phyloP scores from a whole-genome alignment of 2,113 vertebrate species.

The Sciurus niger region DNA sequence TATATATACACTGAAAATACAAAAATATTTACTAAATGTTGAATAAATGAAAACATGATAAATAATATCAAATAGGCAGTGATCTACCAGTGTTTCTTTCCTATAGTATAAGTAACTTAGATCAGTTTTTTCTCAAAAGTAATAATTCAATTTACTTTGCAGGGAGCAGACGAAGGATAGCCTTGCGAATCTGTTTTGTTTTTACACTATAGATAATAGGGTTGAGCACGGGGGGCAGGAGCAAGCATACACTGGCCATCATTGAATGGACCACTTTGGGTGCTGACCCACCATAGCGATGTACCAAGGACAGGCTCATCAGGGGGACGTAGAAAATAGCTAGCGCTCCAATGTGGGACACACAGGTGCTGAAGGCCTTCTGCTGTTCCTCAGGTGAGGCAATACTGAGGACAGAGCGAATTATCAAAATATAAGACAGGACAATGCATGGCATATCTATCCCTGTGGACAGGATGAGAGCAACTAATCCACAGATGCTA shows the following conservation, averaged over 20 bases:
- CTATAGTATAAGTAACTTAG: background rate
- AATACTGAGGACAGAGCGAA: constrained; percentile 51
- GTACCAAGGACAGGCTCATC: constrained; percentile 70
- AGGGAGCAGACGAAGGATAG: constrained; percentile 6
- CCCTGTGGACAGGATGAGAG: constrained; percentile 42
- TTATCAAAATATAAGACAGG: constrained; percentile 68
- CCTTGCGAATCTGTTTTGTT: constrained; percentile 62
- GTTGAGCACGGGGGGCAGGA: constrained; percentile 78
- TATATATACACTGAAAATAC: background rate
- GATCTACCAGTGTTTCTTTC: background rate
- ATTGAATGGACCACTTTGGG: constrained; percentile 53
- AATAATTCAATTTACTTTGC: constrained; percentile 35
- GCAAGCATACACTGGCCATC: constrained; percentile 73
- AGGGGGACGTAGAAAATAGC: constrained; percentile 74
- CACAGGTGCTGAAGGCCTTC: constrained; percentile 71
- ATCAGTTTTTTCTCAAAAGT: background rate
- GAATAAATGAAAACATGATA: constrained; percentile 5
- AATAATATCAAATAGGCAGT: background rate
- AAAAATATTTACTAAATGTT: background rate
- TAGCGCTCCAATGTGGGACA: constrained; percentile 67
- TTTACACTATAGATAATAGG: constrained; percentile 78
- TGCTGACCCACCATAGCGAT: constrained; percentile 14
- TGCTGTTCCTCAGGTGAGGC: constrained; percentile 25
- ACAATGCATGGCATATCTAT: constrained; percentile 57
- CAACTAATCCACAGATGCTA: constrained; percentile 51